These are phyloP conservation scores for Lepus townsendii DNA, from an alignment of 2,797 vertebrate genomes.

Conservation along the genomic window DNA sequence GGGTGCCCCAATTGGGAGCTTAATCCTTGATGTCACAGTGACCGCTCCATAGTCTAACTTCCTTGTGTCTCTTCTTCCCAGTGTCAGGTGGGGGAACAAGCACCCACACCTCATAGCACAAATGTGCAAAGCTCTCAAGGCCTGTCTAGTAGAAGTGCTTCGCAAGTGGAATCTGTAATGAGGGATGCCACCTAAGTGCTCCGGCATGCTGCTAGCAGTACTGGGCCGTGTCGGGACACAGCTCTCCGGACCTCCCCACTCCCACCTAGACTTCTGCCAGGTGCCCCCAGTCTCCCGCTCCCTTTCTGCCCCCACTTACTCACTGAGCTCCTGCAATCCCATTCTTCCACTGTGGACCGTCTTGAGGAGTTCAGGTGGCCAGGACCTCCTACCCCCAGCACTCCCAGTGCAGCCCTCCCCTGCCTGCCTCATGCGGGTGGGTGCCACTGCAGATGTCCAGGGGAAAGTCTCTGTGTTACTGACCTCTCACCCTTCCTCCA, in stretches of 20 bases:
- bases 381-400: neutral
- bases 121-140: neutral
- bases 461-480: neutral
- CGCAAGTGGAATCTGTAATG: neutral
- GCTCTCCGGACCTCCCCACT: neutral
- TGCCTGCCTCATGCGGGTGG: neutral
- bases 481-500: neutral
- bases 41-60: too few species aligned
- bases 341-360: neutral
- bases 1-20: too few species aligned
- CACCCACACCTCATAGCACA: neutral
- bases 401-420: neutral
- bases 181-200: neutral
- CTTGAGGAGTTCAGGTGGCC: neutral
- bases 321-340: neutral
- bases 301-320: neutral
- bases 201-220: neutral
- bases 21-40: too few species aligned
- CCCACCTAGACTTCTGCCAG: neutral
- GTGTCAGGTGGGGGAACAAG: neutral
- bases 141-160: neutral
- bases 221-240: neutral
- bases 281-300: neutral
- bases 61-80: neutral
- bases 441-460: neutral